Evolutionary conservation across 2,113 vertebrate genomes (phyloP).

Genomic region (Epinephelus fuscoguttatus): DNA sequence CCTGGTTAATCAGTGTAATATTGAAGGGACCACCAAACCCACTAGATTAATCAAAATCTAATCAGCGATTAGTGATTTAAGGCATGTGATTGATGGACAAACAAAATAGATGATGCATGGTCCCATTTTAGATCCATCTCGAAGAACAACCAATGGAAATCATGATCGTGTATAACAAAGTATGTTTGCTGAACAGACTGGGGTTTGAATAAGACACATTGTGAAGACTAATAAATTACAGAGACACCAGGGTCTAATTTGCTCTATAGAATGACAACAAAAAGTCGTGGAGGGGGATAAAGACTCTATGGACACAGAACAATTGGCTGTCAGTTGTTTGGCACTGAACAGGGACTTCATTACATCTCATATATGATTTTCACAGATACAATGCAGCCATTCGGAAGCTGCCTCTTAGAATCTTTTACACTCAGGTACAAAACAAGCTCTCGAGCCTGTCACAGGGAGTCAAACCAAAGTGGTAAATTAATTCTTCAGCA

Average conservation of each 20-base stretch:
- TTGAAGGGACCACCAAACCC: background rate
- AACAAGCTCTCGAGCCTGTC: slow-evolving; percentile 54
- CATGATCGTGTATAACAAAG: slow-evolving; percentile 55
- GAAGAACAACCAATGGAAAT: slow-evolving; percentile 32
- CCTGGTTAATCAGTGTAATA: background rate
- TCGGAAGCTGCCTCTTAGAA: slow-evolving; percentile 22
- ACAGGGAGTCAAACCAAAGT: slow-evolving; percentile 49
- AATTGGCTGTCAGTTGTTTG: slow-evolving; percentile 30
- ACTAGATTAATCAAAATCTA: slow-evolving; percentile 32
- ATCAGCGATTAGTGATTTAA: background rate
- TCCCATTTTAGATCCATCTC: background rate
- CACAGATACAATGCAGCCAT: slow-evolving; percentile 28
- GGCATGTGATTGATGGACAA: slow-evolving; percentile 20
- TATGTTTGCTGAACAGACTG: slow-evolving; percentile 35
- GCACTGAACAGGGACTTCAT: slow-evolving; percentile 49
- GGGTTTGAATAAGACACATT: slow-evolving; percentile 17
- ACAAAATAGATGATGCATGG: background rate
- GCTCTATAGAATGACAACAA: slow-evolving; percentile 27
- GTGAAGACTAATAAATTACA: slow-evolving; percentile 34
- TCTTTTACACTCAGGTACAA: slow-evolving; percentile 42
- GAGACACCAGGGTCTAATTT: slow-evolving; percentile 43
- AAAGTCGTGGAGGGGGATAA: slow-evolving; percentile 10
- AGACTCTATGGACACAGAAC: slow-evolving; percentile 14
- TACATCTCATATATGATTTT: slow-evolving; percentile 38
- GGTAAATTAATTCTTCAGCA: slow-evolving; percentile 63